Evolutionary conservation across 2,888 invertebrate species (phyloP).

Genomic region (Chaetoderma sp.): DNA sequence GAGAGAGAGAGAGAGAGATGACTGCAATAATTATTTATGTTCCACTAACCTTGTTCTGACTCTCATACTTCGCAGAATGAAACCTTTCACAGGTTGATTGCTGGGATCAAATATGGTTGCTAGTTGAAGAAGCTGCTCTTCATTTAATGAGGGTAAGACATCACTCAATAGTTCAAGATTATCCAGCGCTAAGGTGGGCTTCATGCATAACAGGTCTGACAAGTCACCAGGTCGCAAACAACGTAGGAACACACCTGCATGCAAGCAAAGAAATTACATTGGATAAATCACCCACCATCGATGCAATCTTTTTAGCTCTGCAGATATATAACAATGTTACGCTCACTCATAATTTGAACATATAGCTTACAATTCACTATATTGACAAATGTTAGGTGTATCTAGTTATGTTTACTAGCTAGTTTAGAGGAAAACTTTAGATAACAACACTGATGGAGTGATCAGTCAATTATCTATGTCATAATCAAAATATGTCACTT

Average conservation of each 20-base stretch:
- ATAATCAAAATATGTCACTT: too few relatives aligned
- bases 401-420: too few relatives aligned
- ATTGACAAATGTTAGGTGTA: too few relatives aligned
- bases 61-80: constrained; percentile 38
- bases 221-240: constrained; percentile 62
- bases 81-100: constrained; percentile 68
- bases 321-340: neutral
- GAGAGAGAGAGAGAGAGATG: too few relatives aligned
- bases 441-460: too few relatives aligned
- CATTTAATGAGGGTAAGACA: constrained; percentile 47
- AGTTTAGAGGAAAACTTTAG: too few relatives aligned
- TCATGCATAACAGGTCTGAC: constrained; percentile 60
- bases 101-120: constrained; percentile 76
- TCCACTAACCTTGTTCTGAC: constrained; percentile 43
- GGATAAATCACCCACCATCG: neutral
- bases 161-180: constrained; percentile 59
- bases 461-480: too few relatives aligned
- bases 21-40: too few relatives aligned
- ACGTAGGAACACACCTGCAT: constrained; percentile 57
- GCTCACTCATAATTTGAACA: neutral
- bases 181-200: constrained; percentile 63
- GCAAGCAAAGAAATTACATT: neutral
- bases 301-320: neutral
- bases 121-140: constrained; percentile 67
- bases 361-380: too few relatives aligned